Evolutionary conservation across 1,140 invertebrate species (phyloP), one percentile per base, ranked within the genome.

Genomic region (Ooceraea biroi): DNA sequence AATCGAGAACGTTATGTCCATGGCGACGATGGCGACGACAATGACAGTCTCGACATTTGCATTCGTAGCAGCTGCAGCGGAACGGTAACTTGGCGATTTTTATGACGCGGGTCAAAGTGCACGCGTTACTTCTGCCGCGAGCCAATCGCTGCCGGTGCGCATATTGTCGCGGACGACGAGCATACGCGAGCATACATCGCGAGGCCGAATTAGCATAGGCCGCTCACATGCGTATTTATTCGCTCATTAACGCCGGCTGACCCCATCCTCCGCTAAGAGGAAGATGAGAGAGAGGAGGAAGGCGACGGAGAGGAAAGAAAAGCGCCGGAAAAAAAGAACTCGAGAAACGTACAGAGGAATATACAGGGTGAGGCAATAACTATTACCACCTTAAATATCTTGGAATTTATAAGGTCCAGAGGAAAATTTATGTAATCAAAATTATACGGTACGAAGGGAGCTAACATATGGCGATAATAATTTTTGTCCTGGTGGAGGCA

Each of bases 41-140:
- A 41, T 55, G 25, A 58, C 74, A 82, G 48, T 85, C 58, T 82
- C 77, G 58, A 72, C 73, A 92, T 91, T 92, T 89, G 91, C 90
- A 90, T 91, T 60, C 83, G 72, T 71, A 61, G 87, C 91, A 91
- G 91, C 91, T 91, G 91, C 90, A 84, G 41, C 85, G 76, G 82
- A 87, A 83, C 85, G 84, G 90, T 86, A 89, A 90, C 80, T 91
- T 83, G 88, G 73, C 82, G 83, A 89, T 91, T 91, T 91, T 92
- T 91, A 91, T 85, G 90, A 91, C 48, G 11, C 30, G n/a, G 91
- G 90, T 91, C 91, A 90, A 88, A 90, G 88, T 88, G 89, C 91
- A 65, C 69, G 82, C 84, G 82, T 90, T 82, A 91, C 85, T 76
- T 87, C 50, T 69, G 73, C 78, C 69, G 83, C 46, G 73, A 88